Evolutionary conservation across 2,797 vertebrate species (phyloP).

Genomic region (Glossophaga mutica): DNA sequence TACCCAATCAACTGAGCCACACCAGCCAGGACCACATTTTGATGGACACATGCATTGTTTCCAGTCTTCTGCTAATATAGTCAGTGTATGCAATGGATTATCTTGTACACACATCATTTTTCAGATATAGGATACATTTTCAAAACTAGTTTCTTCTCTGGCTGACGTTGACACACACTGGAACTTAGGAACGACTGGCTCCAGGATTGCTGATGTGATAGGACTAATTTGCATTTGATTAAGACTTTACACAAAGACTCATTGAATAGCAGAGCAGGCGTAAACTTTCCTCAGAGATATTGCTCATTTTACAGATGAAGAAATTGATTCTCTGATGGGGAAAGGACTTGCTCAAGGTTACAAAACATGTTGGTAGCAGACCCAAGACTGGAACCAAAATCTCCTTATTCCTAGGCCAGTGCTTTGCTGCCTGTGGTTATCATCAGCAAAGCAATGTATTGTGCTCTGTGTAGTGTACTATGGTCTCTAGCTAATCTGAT

Average conservation of each 20-base stretch:
- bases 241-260: background rate
- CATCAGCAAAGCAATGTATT: background rate
- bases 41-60: background rate
- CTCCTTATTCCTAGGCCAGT: background rate
- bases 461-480: background rate
- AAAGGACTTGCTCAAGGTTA: background rate
- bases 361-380: background rate
- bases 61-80: background rate
- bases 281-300: background rate
- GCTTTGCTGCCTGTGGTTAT: background rate
- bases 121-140: background rate
- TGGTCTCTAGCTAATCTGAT: background rate
- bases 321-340: background rate
- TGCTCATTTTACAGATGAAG: conserved; percentile 22
- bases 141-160: background rate
- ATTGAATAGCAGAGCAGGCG: background rate
- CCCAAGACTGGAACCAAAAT: background rate
- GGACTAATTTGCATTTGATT: background rate
- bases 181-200: background rate
- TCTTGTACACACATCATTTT: background rate
- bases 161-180: background rate
- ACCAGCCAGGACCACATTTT: background rate
- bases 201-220: background rate
- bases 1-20: background rate
- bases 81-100: background rate